A percentile compares a stretch with the other conserved stretches of the same genome.
Evolutionary conservation across 2,888 invertebrate species (phyloP).

Genomic region (Teleogryllus oceanicus): DNA sequence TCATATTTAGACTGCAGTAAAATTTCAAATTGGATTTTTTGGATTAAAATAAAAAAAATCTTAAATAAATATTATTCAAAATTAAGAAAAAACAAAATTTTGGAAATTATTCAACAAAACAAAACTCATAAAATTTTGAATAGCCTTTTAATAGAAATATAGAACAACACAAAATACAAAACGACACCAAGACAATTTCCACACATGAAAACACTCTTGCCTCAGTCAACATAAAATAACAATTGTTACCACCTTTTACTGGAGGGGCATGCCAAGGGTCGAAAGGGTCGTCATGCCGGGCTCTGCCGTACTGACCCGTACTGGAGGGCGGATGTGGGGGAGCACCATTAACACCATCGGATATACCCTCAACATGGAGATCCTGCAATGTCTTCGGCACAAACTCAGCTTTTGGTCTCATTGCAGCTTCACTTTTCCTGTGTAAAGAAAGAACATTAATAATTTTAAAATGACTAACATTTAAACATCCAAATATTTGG

Average conservation of each 20-base stretch:
- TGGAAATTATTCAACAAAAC: not conserved
- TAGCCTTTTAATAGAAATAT: not conserved
- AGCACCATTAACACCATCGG: slow-evolving; percentile 65
- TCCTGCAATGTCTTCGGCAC: slow-evolving; percentile 87
- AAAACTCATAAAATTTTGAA: not conserved
- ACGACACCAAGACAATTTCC: not conserved
- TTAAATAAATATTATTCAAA: too few species aligned
- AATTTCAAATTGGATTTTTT: too few species aligned
- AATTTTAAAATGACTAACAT: slow-evolving; percentile 18
- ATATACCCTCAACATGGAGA: slow-evolving; percentile 73
- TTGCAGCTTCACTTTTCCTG: slow-evolving; percentile 85
- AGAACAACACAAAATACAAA: not conserved
- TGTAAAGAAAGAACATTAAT: slow-evolving; percentile 11
- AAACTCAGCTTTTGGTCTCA: slow-evolving; percentile 85
- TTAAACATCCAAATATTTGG: not conserved
- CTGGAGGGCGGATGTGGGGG: slow-evolving; percentile 47
- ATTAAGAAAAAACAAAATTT: too few species aligned
- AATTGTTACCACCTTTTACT: slow-evolving; percentile 23
- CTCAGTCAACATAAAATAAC: not conserved
- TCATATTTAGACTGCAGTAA: too few species aligned
- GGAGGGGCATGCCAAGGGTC: slow-evolving; percentile 37
- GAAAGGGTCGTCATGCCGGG: slow-evolving; percentile 33
- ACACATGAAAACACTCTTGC: not conserved
- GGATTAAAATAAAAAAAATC: too few species aligned
- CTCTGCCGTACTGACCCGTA: slow-evolving; percentile 40